Percentiles rank a stretch among this genome's conserved stretches.
Evolutionary conservation across 2,888 invertebrate genomes (phyloP).

Genomic region (Epirrhoe alternata): DNA sequence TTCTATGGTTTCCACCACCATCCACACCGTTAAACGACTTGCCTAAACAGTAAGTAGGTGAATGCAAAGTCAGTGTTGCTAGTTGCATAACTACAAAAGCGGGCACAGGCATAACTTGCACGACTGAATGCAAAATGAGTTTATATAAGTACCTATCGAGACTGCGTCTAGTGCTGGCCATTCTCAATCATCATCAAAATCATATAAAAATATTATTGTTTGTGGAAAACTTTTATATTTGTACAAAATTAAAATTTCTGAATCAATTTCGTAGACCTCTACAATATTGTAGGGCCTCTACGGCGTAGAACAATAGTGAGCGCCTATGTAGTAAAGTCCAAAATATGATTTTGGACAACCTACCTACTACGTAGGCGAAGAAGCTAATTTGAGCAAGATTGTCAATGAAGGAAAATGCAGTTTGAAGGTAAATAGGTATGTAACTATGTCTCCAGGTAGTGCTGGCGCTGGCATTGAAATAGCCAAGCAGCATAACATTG

Average conservation of each 20-base stretch:
- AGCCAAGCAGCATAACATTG: slow-evolving; percentile 1
- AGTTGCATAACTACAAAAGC: slow-evolving; percentile 18
- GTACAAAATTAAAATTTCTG: too few relatives aligned
- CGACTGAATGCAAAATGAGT: slow-evolving; percentile 28
- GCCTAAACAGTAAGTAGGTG: neutral
- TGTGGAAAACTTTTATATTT: too few relatives aligned
- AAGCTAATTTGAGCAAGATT: neutral
- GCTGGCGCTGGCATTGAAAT: neutral
- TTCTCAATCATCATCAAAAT: neutral
- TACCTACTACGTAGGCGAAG: neutral
- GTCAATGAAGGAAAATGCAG: neutral
- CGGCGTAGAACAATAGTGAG: neutral
- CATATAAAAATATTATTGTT: neutral
- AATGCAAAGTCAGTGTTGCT: slow-evolving; percentile 13
- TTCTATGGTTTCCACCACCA: too few relatives aligned
- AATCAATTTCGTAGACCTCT: neutral
- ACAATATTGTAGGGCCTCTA: slow-evolving; percentile 2
- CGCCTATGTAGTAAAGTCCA: too few relatives aligned
- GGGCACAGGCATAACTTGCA: slow-evolving; percentile 17
- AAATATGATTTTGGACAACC: neutral
- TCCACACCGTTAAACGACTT: too few relatives aligned
- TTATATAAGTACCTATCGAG: slow-evolving; percentile 25
- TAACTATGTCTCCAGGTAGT: too few relatives aligned
- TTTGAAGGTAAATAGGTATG: too few relatives aligned
- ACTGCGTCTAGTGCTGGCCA: slow-evolving; percentile 3